Evolutionary conservation across 1,140 invertebrate genomes (phyloP).

Genomic region (Pogonognathellus flavescens): DNA sequence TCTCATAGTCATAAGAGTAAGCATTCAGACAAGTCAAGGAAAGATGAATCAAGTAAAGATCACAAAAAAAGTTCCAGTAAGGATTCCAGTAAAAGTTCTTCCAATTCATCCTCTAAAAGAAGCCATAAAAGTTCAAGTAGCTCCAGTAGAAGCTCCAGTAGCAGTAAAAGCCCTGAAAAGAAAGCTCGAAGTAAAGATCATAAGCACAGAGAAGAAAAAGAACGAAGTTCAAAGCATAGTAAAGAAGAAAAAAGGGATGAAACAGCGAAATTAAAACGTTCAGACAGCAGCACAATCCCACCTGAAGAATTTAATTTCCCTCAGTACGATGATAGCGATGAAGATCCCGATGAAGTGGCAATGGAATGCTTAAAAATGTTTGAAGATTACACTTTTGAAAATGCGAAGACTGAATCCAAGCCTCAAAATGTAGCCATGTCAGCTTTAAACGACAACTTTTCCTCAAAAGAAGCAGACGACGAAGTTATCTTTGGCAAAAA

Average conservation of each 20-base stretch:
- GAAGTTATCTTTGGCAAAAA: not conserved
- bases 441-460: not conserved
- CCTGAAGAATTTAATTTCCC: constrained; percentile 2
- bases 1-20: constrained; percentile 24
- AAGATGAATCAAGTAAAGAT: not conserved
- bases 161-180: not conserved
- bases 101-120: not conserved
- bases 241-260: not conserved
- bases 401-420: not conserved
- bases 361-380: constrained; percentile 83
- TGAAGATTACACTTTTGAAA: constrained; percentile 71
- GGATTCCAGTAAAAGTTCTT: not conserved
- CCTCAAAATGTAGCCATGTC: not conserved
- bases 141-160: not conserved
- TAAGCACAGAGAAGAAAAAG: not conserved
- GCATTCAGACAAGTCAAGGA: not conserved
- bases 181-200: not conserved
- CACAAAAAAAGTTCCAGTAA: not conserved
- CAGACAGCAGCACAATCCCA: not conserved
- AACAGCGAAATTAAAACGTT: not conserved
- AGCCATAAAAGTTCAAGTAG: not conserved
- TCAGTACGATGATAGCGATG: constrained; percentile 33
- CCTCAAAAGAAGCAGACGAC: not conserved
- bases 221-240: not conserved
- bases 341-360: constrained; percentile 75